These are phyloP conservation scores for Invenusta paracnida DNA, from an alignment of 2,888 invertebrate species.

Conservation along the genomic window DNA sequence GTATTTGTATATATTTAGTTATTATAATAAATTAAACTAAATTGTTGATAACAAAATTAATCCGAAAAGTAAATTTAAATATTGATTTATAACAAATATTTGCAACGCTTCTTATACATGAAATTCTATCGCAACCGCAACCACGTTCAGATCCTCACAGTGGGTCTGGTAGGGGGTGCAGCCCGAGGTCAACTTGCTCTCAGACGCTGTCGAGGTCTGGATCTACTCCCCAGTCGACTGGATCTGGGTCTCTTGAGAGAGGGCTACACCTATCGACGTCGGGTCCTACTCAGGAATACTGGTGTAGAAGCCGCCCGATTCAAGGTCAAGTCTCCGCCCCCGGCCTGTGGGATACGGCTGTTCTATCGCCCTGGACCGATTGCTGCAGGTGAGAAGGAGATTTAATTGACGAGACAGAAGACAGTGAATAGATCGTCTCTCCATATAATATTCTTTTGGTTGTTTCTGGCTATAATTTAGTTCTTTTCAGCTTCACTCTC, in stretches of 20 bases:
- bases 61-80: too few species aligned
- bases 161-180: slow-evolving; percentile 54
- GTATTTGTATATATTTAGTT: too few species aligned
- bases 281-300: slow-evolving; percentile 56
- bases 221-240: slow-evolving; percentile 55
- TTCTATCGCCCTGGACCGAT: slow-evolving; percentile 58
- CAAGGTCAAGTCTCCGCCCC: slow-evolving; percentile 59
- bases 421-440: too few species aligned
- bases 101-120: too few species aligned
- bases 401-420: not conserved
- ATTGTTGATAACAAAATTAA: too few species aligned
- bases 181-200: slow-evolving; percentile 51
- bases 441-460: too few species aligned
- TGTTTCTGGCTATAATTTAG: too few species aligned
- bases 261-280: slow-evolving; percentile 56
- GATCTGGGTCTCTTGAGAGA: slow-evolving; percentile 59
- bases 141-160: slow-evolving; percentile 49
- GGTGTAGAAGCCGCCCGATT: slow-evolving; percentile 59
- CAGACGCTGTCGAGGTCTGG: slow-evolving; percentile 54
- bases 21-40: too few species aligned
- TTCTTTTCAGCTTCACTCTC: too few species aligned
- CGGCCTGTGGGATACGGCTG: slow-evolving; percentile 57
- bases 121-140: too few species aligned
- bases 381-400: slow-evolving; percentile 31
- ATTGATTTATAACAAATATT: too few species aligned